Base-by-base conservation (phyloP, 2,888 invertebrate genomes). In the Melieria crassipennis region DNA sequence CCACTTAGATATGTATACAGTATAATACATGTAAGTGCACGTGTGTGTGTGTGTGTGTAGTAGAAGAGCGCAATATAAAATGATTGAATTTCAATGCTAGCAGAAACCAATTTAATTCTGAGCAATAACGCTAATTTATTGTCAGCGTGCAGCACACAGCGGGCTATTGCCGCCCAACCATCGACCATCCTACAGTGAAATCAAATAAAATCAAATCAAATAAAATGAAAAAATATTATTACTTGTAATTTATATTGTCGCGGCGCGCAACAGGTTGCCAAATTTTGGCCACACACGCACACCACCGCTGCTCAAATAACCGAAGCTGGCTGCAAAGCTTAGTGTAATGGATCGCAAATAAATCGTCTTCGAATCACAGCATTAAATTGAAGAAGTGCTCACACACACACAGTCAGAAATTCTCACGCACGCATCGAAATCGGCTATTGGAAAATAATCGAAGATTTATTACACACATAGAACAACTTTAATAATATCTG, bases 191-290 rank as follows among this genome's bases (percentile, higher is more conserved):
- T 64, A 43, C 11, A 42, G 64, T n/a, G 43, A 9, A 30, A 30
- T 30, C 30, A 30, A 30, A 30, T 30, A 30, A 30, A 30, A 30
- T 30, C 30, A 30, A 30, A 30, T 30, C 1, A 30, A 30, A 30
- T 30, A 30, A 30, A 30, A 30, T 30, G 11, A 5, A 64, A 48
- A 50, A 50, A 50, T 52, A n/a, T 52, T 64, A 64, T 42, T 64
- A 43, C 50, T n/a, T 6, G 16, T 5, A 63, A 10, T 63, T 63
- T 63, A 42, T 63, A 50, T 63, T 63, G 50, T 63, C 50, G 11
- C 64, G 52, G 64, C 64, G 52, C 45, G 13, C 56, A 56, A 56
- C 56, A 56, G 30, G 56, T 56, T 56, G 56, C 30, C 56, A 30
- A 30, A 30, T 30, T 30, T 30, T 30, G 30, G 30, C 30, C 30